Conservation (phyloP, 2,888 invertebrate species). For the Nemotelus nigrinus region DNA sequence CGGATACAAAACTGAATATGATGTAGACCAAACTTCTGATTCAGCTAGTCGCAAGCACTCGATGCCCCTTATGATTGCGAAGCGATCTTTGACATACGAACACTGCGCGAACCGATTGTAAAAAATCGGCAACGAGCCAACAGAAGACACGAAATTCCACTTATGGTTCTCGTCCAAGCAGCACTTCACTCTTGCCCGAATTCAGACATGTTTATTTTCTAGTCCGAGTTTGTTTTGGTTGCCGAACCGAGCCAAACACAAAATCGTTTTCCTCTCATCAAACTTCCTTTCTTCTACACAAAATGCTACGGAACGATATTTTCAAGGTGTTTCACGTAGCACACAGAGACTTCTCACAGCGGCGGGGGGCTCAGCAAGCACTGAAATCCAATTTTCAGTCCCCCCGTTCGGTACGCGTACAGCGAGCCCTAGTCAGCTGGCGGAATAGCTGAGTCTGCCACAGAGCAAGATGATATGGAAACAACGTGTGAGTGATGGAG, state of each 20-base stretch:
- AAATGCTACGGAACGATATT: slow-evolving; percentile 7
- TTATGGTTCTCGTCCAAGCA: neutral
- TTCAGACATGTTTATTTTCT: too few species aligned
- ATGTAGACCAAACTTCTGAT: neutral
- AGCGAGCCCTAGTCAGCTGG: neutral
- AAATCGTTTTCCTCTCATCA: neutral
- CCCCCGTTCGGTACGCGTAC: neutral
- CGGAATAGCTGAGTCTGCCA: neutral
- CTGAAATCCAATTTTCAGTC: slow-evolving; percentile 3
- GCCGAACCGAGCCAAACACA: too few species aligned
- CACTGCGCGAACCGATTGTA: neutral
- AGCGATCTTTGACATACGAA: slow-evolving; percentile 30
- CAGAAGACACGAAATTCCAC: neutral
- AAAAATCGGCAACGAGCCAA: neutral
- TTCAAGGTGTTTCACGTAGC: slow-evolving; percentile 19
- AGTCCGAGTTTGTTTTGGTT: too few species aligned
- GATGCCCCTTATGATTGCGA: neutral
- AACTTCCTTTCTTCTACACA: slow-evolving; percentile 6
- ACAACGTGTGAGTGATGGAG: neutral
- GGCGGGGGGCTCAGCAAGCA: neutral
- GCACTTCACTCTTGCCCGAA: neutral
- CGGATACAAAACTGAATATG: too few species aligned
- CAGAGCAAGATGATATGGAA: neutral
- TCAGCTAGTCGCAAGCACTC: neutral
- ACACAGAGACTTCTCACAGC: neutral